phyloP scores from a whole-genome alignment of 2,113 vertebrate genomes.

The Oreocharis arfaki region DNA sequence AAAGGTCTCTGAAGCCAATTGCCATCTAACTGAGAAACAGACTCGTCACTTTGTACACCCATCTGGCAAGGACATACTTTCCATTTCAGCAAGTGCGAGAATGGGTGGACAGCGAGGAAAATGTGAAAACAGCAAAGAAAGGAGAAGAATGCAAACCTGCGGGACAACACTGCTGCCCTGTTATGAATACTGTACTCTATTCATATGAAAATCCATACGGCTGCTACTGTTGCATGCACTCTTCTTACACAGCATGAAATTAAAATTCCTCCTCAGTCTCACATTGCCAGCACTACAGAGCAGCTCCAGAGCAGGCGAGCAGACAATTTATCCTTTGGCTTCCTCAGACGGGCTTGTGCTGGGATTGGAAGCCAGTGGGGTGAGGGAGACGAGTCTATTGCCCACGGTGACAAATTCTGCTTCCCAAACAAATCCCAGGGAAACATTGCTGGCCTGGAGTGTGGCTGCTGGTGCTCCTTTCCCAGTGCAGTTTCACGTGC shows the following conservation, averaged over 20 bases:
- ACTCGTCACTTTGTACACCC: constrained; percentile 1
- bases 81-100: constrained; percentile 35
- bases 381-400: constrained; percentile 52
- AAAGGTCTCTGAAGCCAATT: constrained; percentile 38
- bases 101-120: constrained; percentile 20
- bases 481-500: constrained; percentile 43
- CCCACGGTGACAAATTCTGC: constrained; percentile 46
- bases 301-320: constrained; percentile 32
- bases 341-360: neutral
- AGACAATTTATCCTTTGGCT: constrained; percentile 64
- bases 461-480: constrained; percentile 26
- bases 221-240: constrained; percentile 52
- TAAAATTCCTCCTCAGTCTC: constrained; percentile 65
- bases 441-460: constrained; percentile 29
- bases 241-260: constrained; percentile 68
- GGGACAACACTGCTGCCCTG: constrained; percentile 45
- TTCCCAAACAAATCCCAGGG: constrained; percentile 56
- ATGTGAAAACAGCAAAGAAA: constrained; percentile 20
- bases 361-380: constrained; percentile 52
- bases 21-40: neutral
- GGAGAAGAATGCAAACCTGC: constrained; percentile 53
- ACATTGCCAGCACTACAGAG: constrained; percentile 37
- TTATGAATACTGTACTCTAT: constrained; percentile 41
- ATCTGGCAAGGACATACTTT: constrained; percentile 55
- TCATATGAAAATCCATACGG: constrained; percentile 66